Percentiles rank a stretch among this genome's conserved stretches.
These are phyloP conservation scores for Lepidurus couesii DNA, from an alignment of 1,140 invertebrate genomes.

Conservation along the genomic window DNA sequence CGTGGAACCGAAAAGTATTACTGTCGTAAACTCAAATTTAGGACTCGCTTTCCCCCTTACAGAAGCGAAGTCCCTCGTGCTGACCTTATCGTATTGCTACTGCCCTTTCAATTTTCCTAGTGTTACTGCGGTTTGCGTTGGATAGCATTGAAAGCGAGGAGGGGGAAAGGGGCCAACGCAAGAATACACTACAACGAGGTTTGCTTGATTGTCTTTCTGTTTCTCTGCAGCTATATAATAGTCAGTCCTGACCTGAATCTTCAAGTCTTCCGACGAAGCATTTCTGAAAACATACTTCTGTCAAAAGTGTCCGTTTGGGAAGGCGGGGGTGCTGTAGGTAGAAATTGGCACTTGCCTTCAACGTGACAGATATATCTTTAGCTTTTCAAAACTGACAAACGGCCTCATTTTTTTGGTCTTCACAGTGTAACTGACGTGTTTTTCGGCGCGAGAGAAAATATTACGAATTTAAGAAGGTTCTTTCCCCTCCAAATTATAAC, in stretches of 20 bases:
- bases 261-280: no score
- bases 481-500: background rate
- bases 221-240: background rate
- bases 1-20: background rate
- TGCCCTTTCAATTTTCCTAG: background rate
- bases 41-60: background rate
- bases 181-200: background rate
- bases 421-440: background rate
- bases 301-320: background rate
- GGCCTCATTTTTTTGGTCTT: background rate
- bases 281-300: background rate
- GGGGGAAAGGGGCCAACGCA: background rate
- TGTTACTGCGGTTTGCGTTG: background rate
- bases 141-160: background rate
- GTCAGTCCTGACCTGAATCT: background rate
- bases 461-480: background rate
- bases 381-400: background rate
- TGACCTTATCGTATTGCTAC: background rate
- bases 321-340: background rate
- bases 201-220: background rate
- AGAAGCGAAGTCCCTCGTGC: background rate
- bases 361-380: background rate
- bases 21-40: background rate
- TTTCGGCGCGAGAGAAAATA: background rate
- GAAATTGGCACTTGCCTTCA: background rate